Conservation (phyloP, 2,113 vertebrate genomes). For the Phycodurus eques region DNA sequence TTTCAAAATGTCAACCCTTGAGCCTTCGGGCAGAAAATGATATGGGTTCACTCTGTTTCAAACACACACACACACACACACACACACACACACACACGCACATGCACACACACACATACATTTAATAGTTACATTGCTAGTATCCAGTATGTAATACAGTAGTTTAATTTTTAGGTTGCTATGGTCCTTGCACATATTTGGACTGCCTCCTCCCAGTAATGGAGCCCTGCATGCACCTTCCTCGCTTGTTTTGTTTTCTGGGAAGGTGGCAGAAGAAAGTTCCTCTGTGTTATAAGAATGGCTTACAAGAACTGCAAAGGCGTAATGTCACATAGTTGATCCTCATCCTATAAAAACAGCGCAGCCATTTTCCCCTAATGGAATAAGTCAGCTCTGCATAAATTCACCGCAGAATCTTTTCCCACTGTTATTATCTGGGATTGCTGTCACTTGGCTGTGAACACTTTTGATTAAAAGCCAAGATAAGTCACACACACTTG, state of each 20-base stretch:
- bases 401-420: constrained; percentile 31
- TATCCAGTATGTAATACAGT: not conserved
- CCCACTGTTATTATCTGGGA: constrained; percentile 10
- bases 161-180: not conserved
- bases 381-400: constrained; percentile 38
- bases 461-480: constrained; percentile 32
- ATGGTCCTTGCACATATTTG: constrained; percentile 7
- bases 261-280: constrained; percentile 32
- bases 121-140: not conserved
- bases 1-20: constrained; percentile 50
- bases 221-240: constrained; percentile 2
- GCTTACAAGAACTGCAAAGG: constrained; percentile 43
- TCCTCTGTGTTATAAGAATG: constrained; percentile 38
- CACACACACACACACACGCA: no score
- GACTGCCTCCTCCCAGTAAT: constrained; percentile 18
- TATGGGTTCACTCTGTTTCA: constrained; percentile 47
- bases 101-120: not conserved
- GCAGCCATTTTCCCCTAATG: constrained; percentile 41
- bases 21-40: constrained; percentile 51
- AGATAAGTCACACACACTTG: constrained; percentile 8
- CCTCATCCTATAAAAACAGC: constrained; percentile 57
- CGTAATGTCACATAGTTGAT: constrained; percentile 65
- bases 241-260: constrained; percentile 17
- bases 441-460: constrained; percentile 16
- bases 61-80: not conserved